Evolutionary conservation across 2,113 vertebrate species (phyloP), one percentile per base, ranked within the genome.

Genomic region (Pycnonotus jocosus): DNA sequence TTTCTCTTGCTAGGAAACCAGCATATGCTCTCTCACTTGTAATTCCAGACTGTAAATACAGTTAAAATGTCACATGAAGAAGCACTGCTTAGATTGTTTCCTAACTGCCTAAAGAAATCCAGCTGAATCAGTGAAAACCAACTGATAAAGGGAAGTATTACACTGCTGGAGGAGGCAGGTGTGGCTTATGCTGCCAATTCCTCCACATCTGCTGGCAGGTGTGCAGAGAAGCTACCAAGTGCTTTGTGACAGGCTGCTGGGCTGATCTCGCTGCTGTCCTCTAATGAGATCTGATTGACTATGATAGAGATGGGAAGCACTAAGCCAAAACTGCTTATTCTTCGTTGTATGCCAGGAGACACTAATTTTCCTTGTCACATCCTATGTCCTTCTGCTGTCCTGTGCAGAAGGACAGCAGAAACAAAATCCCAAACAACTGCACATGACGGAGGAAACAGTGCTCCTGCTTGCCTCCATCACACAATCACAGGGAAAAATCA

Each of bases 31-130:
- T 86, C 48, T 66, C 2, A 1, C n/a, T 73, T 69, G 40, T 65
- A 88, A 53, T 47, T 91, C 51, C 54, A 64, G 35, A 60, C 9
- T 90, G 70, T 24, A 91, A 80, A 85, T n/a, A 60, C 2, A 66
- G 50, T 85, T 61, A 77, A 94, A 94, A 94, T 48, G 56, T 31
- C 74, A 70, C 1, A 0, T 23, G 58, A 61, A 79, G 58, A 30
- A 90, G 74, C 45, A 54, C 35, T 44, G 17, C 50, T 88, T 65
- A 48, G 81, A 61, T 68, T 76, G 31, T 65, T 83, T 70, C 40
- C 37, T 71, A 83, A 78, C 53, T 50, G n/a, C 40, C 88, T 56
- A 64, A 86, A 90, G 50, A 91, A 93, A 90, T 60, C 11, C n/a
- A 53, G 20, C 10, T 58, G 74, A 90, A 94, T 74, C 45, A 85